These are phyloP conservation scores for Morone saxatilis DNA, from an alignment of 2,113 vertebrate species.

Conservation along the genomic window DNA sequence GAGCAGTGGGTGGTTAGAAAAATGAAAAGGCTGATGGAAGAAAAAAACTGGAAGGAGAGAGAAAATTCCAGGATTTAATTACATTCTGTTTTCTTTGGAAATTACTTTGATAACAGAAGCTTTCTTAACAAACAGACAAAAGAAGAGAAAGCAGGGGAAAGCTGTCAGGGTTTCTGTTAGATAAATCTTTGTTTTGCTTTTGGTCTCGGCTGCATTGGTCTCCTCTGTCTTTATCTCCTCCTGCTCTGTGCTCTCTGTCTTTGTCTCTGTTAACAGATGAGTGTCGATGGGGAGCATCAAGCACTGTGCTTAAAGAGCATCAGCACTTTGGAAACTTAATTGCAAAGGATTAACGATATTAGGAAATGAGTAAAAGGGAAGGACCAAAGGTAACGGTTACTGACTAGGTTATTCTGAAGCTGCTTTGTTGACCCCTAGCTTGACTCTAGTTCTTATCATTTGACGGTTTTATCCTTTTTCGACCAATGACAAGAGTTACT, in stretches of 20 bases:
- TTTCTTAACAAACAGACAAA: background rate
- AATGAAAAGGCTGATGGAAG: background rate
- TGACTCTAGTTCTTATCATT: background rate
- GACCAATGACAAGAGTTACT: no score
- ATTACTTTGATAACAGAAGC: background rate
- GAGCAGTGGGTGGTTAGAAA: background rate
- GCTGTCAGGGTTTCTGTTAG: background rate
- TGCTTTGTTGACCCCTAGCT: background rate
- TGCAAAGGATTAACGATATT: background rate
- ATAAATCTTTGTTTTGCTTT: background rate
- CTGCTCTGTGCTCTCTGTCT: background rate
- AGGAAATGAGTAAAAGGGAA: background rate
- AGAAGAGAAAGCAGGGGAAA: background rate
- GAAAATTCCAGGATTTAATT: background rate
- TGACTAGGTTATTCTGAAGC: no score
- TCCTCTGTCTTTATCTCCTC: constrained; percentile 18
- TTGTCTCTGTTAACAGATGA: background rate
- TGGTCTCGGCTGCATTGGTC: background rate
- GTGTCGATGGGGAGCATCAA: background rate
- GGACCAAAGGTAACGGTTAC: background rate
- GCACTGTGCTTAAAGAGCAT: background rate
- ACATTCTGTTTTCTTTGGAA: background rate
- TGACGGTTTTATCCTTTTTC: no score
- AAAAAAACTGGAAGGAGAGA: background rate
- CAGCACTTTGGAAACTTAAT: constrained; percentile 2